Conservation (phyloP, 2,888 invertebrate species). For the Macrosoma leucophasiata region DNA sequence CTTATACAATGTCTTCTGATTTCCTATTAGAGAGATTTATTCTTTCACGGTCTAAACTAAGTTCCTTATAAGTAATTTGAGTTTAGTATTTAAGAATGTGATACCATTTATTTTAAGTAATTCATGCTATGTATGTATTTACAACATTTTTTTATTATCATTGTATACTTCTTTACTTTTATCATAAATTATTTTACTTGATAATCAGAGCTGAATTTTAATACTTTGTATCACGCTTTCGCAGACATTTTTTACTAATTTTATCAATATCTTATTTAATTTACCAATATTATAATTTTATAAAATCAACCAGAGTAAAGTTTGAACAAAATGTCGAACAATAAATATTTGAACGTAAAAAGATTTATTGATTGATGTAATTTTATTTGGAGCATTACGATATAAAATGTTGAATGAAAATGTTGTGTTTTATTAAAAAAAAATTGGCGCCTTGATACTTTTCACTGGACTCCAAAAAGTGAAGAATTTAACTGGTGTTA, state of each 20-base stretch:
- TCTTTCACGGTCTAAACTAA: slow-evolving; percentile 63
- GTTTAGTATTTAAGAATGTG: slow-evolving; percentile 67
- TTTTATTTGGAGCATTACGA: slow-evolving; percentile 42
- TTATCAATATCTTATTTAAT: slow-evolving; percentile 28
- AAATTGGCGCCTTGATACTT: too few relatives aligned
- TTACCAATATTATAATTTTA: slow-evolving; percentile 25
- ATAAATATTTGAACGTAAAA: slow-evolving; percentile 54
- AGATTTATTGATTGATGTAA: slow-evolving; percentile 46
- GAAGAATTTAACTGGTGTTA: too few relatives aligned
- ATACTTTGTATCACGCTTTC: slow-evolving; percentile 37
- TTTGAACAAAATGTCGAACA: slow-evolving; percentile 53
- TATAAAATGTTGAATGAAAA: slow-evolving; percentile 61
- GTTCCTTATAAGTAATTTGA: slow-evolving; percentile 66
- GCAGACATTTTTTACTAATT: slow-evolving; percentile 37
- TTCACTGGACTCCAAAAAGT: too few relatives aligned
- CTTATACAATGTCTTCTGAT: slow-evolving; percentile 55
- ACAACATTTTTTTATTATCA: slow-evolving; percentile 44
- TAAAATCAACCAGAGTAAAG: slow-evolving; percentile 26
- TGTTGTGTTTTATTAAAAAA: too few relatives aligned
- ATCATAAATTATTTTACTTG: slow-evolving; percentile 49
- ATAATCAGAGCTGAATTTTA: slow-evolving; percentile 38
- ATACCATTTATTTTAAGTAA: slow-evolving; percentile 71
- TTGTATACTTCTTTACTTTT: slow-evolving; percentile 49
- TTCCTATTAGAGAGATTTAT: slow-evolving; percentile 47
- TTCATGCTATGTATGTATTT: slow-evolving; percentile 50